Evolutionary conservation across 2,888 invertebrate genomes (phyloP).

Genomic region (Sarcophaga subvicina): DNA sequence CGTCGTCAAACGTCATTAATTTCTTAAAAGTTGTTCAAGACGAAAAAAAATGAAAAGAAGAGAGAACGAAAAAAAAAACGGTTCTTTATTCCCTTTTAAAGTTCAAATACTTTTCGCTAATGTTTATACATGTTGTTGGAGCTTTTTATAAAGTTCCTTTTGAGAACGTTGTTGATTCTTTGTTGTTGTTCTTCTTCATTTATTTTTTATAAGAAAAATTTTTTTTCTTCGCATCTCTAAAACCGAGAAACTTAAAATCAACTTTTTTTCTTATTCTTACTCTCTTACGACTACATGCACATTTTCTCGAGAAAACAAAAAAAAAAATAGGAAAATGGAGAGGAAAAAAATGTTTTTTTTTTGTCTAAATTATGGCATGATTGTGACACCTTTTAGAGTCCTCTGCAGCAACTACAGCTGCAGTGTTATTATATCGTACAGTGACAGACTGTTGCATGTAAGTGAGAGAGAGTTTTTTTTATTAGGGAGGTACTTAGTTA

Average conservation of each 20-base stretch:
- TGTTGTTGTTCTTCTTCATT: slow-evolving; percentile 17
- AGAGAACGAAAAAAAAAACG: background rate
- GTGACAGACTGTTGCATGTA: slow-evolving; percentile 58
- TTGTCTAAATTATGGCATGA: slow-evolving; percentile 57
- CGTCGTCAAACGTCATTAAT: slow-evolving; percentile 36
- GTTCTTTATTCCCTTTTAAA: slow-evolving; percentile 40
- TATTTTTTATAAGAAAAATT: background rate
- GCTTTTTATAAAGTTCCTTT: slow-evolving; percentile 40
- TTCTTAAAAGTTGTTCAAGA: background rate
- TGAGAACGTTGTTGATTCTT: slow-evolving; percentile 19
- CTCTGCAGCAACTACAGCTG: slow-evolving; percentile 49
- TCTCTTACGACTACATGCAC: slow-evolving; percentile 4
- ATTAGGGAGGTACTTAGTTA: slow-evolving; percentile 11
- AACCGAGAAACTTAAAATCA: slow-evolving; percentile 29
- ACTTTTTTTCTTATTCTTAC: slow-evolving; percentile 23
- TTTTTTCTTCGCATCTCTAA: background rate
- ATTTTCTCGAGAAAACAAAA: slow-evolving; percentile 16
- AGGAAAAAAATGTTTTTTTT: slow-evolving; percentile 24
- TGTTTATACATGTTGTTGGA: slow-evolving; percentile 52
- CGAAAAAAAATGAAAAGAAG: too few species aligned
- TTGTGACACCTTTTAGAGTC: slow-evolving; percentile 58
- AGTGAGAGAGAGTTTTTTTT: background rate
- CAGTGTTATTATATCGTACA: slow-evolving; percentile 33
- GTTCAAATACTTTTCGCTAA: slow-evolving; percentile 54
- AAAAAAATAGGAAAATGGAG: slow-evolving; percentile 21